phyloP scores from a whole-genome alignment of 1,140 invertebrate genomes.

The Prorops nasuta region DNA sequence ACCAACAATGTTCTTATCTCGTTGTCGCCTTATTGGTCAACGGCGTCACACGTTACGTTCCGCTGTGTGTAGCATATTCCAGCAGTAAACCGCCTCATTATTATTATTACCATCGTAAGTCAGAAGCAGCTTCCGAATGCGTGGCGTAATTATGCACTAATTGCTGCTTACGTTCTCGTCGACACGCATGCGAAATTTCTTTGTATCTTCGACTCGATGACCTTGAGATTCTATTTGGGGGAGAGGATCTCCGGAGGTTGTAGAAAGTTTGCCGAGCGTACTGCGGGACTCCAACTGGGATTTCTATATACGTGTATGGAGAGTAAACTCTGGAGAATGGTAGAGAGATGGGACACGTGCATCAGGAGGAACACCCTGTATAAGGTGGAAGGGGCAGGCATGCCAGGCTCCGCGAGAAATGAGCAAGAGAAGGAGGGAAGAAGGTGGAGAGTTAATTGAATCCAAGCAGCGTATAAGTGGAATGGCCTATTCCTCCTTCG shows the following conservation, averaged over 20 bases:
- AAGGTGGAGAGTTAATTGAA: constrained; percentile 58
- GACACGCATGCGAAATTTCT: no score
- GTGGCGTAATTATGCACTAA: constrained; percentile 18
- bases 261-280: no score
- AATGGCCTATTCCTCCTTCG: constrained; percentile 53
- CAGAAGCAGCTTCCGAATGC: constrained; percentile 5
- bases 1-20: constrained; percentile 19
- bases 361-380: constrained; percentile 34
- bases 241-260: no score
- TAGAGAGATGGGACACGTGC: constrained; percentile 3
- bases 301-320: no score
- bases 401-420: constrained; percentile 31
- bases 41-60: constrained; percentile 7
- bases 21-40: constrained; percentile 1
- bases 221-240: no score
- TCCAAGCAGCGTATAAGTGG: constrained; percentile 57
- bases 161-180: constrained; percentile 13
- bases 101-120: constrained; percentile 30
- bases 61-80: constrained; percentile 9
- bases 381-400: constrained; percentile 23
- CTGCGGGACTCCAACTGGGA: no score
- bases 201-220: no score
- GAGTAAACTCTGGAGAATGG: no score
- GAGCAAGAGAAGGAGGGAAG: constrained; percentile 40
- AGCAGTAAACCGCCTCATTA: constrained; percentile 25